Conservation (phyloP, 2,888 invertebrate species). For the Teleiodes luculella region DNA sequence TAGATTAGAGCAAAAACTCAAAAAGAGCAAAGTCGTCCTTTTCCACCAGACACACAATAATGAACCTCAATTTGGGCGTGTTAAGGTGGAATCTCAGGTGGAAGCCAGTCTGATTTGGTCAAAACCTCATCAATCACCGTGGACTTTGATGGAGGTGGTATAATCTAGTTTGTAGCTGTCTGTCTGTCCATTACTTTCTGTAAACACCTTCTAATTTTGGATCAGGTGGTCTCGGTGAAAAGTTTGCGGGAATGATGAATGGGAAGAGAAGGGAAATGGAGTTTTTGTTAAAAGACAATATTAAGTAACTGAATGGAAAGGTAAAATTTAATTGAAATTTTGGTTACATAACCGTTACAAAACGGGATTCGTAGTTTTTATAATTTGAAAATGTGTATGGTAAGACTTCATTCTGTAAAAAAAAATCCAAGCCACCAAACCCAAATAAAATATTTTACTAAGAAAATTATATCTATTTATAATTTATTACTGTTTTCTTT, state of each 20-base stretch:
- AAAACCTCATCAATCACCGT: conserved; percentile 60
- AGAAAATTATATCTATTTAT: too few relatives aligned
- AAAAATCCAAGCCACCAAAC: too few relatives aligned
- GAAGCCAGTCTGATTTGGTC: conserved; percentile 44
- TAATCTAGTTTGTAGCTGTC: conserved; percentile 65
- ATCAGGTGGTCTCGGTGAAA: conserved; percentile 41
- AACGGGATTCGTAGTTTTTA: too few relatives aligned
- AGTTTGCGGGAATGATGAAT: not conserved
- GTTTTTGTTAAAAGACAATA: not conserved
- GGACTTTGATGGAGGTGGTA: conserved; percentile 63
- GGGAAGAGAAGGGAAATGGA: not conserved
- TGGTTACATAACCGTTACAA: too few relatives aligned
- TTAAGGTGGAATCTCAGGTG: conserved; percentile 26
- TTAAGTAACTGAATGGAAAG: too few relatives aligned
- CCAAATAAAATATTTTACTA: too few relatives aligned
- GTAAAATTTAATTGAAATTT: too few relatives aligned
- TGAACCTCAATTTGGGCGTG: conserved; percentile 2
- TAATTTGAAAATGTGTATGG: too few relatives aligned
- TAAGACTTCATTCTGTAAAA: too few relatives aligned
- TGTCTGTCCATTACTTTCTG: conserved; percentile 44
- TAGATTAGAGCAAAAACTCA: conserved; percentile 40
- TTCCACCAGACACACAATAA: not conserved
- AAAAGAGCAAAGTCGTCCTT: not conserved
- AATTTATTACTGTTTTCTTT: too few relatives aligned
- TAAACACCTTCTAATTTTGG: conserved; percentile 51